These are phyloP conservation scores for Brachyistius frenatus DNA, from an alignment of 2,113 vertebrate genomes.

Conservation along the genomic window DNA sequence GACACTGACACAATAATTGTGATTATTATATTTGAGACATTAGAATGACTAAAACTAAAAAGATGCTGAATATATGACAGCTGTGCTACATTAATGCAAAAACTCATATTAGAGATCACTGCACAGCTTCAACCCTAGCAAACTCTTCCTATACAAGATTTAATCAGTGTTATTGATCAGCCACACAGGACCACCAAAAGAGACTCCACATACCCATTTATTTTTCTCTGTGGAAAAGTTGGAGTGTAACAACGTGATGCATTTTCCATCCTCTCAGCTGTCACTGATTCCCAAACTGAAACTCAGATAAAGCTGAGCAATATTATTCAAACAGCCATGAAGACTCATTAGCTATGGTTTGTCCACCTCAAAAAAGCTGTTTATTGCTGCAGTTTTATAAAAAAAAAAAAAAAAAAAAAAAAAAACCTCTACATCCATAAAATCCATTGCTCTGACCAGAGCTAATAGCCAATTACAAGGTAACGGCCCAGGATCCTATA, in stretches of 20 bases:
- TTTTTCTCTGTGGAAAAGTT: background rate
- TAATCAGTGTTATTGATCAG: conserved; percentile 5
- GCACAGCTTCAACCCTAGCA: background rate
- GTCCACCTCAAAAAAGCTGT: background rate
- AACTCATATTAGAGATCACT: background rate
- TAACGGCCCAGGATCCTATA: conserved; percentile 7
- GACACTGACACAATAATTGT: background rate
- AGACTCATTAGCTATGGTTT: background rate
- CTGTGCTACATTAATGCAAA: background rate
- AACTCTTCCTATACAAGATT: background rate
- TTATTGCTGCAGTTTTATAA: background rate
- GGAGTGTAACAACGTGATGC: background rate
- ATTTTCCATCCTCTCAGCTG: background rate
- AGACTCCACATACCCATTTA: background rate
- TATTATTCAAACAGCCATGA: background rate
- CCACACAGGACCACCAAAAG: background rate
- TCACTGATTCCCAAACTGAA: background rate
- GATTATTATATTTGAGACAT: background rate
- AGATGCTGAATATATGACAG: background rate
- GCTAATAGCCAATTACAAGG: conserved; percentile 18
- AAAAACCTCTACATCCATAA: background rate
- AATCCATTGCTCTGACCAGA: background rate
- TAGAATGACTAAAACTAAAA: background rate
- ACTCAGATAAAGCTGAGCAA: background rate
- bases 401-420: too few species aligned